Conservation (phyloP, 2,888 invertebrate species). For the Penaeus monodon region DNA sequence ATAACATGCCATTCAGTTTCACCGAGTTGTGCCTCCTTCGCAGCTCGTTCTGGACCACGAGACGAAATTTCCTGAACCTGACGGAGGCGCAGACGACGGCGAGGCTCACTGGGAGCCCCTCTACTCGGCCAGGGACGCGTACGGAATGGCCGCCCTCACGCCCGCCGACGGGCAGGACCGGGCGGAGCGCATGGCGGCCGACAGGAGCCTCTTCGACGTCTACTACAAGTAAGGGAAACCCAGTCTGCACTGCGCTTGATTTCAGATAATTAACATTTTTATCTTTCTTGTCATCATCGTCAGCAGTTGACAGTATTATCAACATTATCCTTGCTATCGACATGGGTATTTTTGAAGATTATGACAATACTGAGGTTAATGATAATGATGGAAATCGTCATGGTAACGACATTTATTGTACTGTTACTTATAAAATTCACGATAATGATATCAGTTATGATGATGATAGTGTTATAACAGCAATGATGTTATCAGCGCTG, state of each 20-base stretch:
- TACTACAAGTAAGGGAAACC: conserved; percentile 71
- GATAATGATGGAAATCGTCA: no score
- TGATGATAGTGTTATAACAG: no score
- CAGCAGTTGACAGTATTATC: no score
- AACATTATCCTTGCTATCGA: no score
- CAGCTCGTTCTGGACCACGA: conserved; percentile 79
- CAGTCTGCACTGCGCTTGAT: not conserved
- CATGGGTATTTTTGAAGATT: no score
- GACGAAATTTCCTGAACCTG: conserved; percentile 82
- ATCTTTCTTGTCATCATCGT: no score
- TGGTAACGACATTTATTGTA: no score
- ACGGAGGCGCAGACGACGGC: conserved; percentile 75
- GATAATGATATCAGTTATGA: no score
- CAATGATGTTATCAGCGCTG: no score
- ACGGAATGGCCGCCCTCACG: conserved; percentile 75
- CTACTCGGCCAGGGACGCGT: conserved; percentile 81
- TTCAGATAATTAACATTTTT: not conserved
- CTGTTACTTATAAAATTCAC: no score
- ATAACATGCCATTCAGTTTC: no score
- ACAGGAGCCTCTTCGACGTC: conserved; percentile 73
- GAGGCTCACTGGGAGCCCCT: conserved; percentile 81
- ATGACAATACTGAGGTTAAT: no score
- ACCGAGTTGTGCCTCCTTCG: not conserved
- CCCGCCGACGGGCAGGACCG: conserved; percentile 77
- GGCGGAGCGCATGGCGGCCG: conserved; percentile 75